Evolutionary conservation across 2,113 vertebrate genomes (phyloP).

Genomic region (Trachemys scripta): DNA sequence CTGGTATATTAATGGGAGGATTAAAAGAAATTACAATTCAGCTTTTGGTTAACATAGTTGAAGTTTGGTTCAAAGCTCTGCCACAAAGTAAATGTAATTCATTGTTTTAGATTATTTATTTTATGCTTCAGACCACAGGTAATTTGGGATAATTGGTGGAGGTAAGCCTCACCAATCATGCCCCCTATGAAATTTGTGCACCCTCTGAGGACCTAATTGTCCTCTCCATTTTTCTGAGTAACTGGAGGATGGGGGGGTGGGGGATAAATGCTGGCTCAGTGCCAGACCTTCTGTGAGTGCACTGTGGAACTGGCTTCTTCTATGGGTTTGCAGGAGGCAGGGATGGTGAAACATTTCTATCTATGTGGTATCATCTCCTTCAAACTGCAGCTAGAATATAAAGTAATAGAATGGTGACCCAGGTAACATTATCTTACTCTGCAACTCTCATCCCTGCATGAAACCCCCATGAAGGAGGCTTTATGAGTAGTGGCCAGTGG

Average conservation of each 20-base stretch:
- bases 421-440: neutral
- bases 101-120: neutral
- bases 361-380: neutral
- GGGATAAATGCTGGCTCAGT: neutral
- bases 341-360: neutral
- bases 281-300: neutral
- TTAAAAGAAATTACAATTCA: neutral
- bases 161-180: neutral
- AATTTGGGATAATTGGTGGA: neutral
- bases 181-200: rapidly evolving
- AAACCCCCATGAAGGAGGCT: neutral
- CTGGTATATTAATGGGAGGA: neutral
- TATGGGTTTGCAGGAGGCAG: neutral
- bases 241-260: rapidly evolving
- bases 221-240: neutral
- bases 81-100: neutral
- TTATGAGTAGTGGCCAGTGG: neutral
- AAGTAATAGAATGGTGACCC: neutral
- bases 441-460: neutral
- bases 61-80: neutral
- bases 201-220: too few species aligned
- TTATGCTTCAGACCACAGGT: neutral
- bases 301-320: neutral
- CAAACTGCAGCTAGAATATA: neutral
- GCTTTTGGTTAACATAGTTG: neutral